These are phyloP conservation scores for Dastarcus helophoroides DNA, from an alignment of 2,888 invertebrate genomes.

Conservation along the genomic window DNA sequence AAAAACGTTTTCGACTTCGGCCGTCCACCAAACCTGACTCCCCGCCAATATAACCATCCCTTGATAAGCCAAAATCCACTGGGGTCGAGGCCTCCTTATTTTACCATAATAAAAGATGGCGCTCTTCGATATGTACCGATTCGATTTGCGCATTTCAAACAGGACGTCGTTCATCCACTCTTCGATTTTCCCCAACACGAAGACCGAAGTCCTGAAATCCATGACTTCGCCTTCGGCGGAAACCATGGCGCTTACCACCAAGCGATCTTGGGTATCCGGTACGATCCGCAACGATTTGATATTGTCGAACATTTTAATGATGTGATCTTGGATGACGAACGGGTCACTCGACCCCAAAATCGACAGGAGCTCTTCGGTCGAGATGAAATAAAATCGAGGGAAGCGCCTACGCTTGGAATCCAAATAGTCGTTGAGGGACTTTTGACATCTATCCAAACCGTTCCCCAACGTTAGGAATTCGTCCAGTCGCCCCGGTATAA, in stretches of 20 bases:
- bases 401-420: constrained; percentile 80
- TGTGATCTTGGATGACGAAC: constrained; percentile 79
- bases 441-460: constrained; percentile 81
- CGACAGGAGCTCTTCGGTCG: constrained; percentile 82
- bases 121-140: constrained; percentile 75
- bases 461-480: constrained; percentile 62
- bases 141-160: constrained; percentile 72
- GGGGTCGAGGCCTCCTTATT: constrained; percentile 53
- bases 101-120: constrained; percentile 79
- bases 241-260: constrained; percentile 69
- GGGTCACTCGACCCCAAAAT: constrained; percentile 81
- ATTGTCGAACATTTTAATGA: constrained; percentile 94
- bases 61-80: constrained; percentile 84
- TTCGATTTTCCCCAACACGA: constrained; percentile 74
- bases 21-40: constrained; percentile 93
- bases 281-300: constrained; percentile 62
- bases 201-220: constrained; percentile 62
- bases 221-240: constrained; percentile 81
- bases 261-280: constrained; percentile 52
- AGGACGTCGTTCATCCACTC: constrained; percentile 86
- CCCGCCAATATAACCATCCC: constrained; percentile 55
- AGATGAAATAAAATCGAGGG: constrained; percentile 88
- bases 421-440: constrained; percentile 81
- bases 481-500: constrained; percentile 56
- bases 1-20: constrained; percentile 87